phyloP scores from a whole-genome alignment of 2,797 vertebrate species.

The Poeciliopsis paucimaculata region DNA sequence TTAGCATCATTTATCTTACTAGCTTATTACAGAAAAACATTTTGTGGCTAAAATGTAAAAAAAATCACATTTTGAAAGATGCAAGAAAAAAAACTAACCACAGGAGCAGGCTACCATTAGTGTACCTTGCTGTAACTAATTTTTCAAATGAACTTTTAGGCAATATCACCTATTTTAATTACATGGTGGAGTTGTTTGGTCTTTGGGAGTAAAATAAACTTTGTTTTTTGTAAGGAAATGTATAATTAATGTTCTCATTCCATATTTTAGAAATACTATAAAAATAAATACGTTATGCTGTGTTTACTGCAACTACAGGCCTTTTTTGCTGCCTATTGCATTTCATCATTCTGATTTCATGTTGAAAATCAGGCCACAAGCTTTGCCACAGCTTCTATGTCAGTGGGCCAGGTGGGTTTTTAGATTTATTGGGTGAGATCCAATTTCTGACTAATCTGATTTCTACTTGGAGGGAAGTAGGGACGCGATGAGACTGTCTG shows the following conservation, averaged over 20 bases:
- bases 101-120: background rate
- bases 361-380: background rate
- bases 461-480: constrained; percentile 4
- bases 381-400: background rate
- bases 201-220: background rate
- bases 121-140: background rate
- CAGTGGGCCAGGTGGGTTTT: background rate
- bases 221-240: background rate
- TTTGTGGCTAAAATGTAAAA: background rate
- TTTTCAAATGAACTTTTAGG: background rate
- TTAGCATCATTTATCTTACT: background rate
- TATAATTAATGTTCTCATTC: background rate
- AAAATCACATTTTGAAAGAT: background rate
- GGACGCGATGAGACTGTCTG: background rate
- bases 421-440: background rate
- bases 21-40: background rate
- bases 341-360: background rate
- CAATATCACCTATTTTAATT: background rate
- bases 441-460: constrained; percentile 23
- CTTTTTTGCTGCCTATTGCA: background rate
- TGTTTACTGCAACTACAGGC: background rate
- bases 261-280: background rate
- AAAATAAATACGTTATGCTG: background rate
- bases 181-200: background rate
- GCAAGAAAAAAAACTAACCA: background rate